Percentiles rank a stretch among this genome's conserved stretches.
These are phyloP conservation scores for Hippopotamyrus pictus DNA, from an alignment of 2,797 vertebrate species.

Conservation along the genomic window DNA sequence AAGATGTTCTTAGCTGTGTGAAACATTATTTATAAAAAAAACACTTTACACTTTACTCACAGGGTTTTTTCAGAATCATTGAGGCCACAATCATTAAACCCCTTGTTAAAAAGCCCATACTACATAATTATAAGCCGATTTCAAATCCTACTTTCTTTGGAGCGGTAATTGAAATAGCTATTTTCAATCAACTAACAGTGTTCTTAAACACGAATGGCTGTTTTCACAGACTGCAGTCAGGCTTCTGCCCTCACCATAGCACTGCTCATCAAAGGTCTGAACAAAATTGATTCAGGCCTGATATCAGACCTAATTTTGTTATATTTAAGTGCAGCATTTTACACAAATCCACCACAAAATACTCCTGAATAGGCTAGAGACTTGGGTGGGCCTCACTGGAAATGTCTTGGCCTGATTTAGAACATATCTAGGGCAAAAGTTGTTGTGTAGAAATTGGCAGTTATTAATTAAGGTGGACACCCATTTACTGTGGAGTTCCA, in stretches of 20 bases:
- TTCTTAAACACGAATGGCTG: neutral
- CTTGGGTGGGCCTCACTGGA: neutral
- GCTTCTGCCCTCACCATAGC: neutral
- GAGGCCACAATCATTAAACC: neutral
- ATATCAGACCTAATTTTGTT: neutral
- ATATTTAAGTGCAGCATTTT: neutral
- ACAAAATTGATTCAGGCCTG: neutral
- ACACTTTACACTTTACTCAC: neutral
- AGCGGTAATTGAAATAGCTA: neutral
- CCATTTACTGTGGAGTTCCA: no score
- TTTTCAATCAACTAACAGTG: neutral
- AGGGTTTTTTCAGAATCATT: neutral
- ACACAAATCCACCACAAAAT: neutral
- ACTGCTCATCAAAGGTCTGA: neutral
- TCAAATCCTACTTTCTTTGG: neutral
- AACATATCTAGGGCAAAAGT: neutral
- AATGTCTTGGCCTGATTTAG: neutral
- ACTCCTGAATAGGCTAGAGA: neutral
- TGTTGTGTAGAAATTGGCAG: neutral
- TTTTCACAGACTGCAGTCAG: neutral
- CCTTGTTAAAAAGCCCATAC: neutral
- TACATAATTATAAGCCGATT: neutral
- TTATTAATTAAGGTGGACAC: no score
- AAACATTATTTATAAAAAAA: neutral
- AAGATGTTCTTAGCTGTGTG: neutral